Base-by-base conservation (phyloP, 2,113 vertebrate species). In the Capreolus pygargus region DNA sequence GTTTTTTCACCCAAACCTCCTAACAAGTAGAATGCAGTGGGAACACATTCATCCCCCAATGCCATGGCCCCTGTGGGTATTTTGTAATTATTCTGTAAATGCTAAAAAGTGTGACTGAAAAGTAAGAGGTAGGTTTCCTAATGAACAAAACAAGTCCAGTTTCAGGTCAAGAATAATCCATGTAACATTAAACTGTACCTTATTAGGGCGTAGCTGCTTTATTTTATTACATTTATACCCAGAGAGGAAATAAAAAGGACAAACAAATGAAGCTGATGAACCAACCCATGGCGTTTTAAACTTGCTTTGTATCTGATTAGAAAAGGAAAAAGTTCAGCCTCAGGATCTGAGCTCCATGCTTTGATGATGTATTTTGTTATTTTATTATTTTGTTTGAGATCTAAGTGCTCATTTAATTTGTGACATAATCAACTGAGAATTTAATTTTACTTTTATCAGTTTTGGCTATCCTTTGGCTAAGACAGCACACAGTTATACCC, bases 391-490 rank as follows among this genome's bases (percentile, higher is more conserved):
- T 27, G 60, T 91, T 61, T 4, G 67, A 43, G 74, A 97, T 81
- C 39, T 28, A 91, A 98, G 57, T 92, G 98, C 54, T 92, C 7
- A 90, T 98, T 98, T 93, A 57, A 86, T 95, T 89, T 61, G 95
- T 98, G 64, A 85, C 54, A 52, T 3, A 95, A 25, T 52, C 15
- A 28, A 92, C 55, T 97, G 39, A 47, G 87, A 98, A 98, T 96
- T 83, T 96, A 93, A 96, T 98, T 98, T 98, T 76, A 93, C 33
- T 93, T 88, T 97, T 97, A 97, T 95, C 92, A 86, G 7, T 96
- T 98, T 98, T 98, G 95, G 98, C 89, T 55, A 55, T 23, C 8
- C 3, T 10, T 98, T 98, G 97, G 70, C n/a, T 97, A 98, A 95
- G 78, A 97, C 25, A 74, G 23, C 88, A 98, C 64, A 98, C 67